phyloP scores from a whole-genome alignment of 2,888 invertebrate genomes.

The Antheraea assamensis region DNA sequence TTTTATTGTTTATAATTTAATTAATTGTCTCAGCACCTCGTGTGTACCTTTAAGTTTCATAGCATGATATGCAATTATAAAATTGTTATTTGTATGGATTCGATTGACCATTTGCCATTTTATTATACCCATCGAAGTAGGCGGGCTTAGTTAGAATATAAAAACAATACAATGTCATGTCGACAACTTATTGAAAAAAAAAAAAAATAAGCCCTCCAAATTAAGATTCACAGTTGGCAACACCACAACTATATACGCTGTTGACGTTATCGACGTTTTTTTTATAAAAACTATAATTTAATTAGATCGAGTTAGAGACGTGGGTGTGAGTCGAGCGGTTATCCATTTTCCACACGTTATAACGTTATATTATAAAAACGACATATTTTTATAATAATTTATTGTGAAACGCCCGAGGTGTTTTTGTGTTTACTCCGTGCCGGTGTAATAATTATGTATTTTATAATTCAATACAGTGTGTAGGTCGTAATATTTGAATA shows the following conservation, averaged over 20 bases:
- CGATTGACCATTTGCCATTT: no score
- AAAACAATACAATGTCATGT: no score
- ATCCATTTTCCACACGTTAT: conserved; percentile 46
- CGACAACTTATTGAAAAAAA: no score
- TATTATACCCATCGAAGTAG: no score
- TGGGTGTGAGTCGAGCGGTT: conserved; percentile 42
- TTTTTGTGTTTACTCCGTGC: conserved; percentile 40
- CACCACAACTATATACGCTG: not conserved
- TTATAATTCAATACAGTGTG: conserved; percentile 40
- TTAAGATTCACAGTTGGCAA: not conserved
- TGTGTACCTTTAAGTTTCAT: no score
- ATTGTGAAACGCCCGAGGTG: conserved; percentile 50
- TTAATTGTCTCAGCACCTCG: no score
- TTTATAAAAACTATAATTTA: conserved; percentile 55
- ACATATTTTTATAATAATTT: conserved; percentile 60
- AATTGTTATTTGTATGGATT: no score
- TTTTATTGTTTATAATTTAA: no score
- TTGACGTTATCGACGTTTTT: not conserved
- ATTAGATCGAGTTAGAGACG: conserved; percentile 56
- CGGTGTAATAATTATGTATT: conserved; percentile 49
- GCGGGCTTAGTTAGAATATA: no score
- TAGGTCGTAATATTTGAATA: conserved; percentile 40
- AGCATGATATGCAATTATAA: no score
- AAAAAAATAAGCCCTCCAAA: not conserved
- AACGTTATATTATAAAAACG: conserved; percentile 53